A percentile compares a stretch with the other conserved stretches of the same genome.
These are phyloP conservation scores for Ormyrus nitidulus DNA, from an alignment of 2,888 invertebrate species.

Conservation along the genomic window DNA sequence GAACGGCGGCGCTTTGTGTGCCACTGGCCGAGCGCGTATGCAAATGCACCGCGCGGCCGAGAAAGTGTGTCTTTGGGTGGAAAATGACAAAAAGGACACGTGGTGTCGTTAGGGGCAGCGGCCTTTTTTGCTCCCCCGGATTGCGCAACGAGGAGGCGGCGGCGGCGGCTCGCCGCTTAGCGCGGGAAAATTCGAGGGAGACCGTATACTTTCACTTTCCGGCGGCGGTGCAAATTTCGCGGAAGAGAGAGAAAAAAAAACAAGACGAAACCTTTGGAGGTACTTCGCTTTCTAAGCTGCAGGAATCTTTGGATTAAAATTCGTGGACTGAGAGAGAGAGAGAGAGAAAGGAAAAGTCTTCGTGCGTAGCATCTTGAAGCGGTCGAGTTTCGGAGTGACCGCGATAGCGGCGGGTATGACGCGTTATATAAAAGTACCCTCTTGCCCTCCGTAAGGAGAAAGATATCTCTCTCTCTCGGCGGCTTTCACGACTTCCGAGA, in stretches of 20 bases:
- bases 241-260: no score
- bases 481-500: conserved; percentile 38
- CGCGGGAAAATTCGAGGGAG: no score
- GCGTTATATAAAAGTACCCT: conserved; percentile 43
- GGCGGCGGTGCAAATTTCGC: no score
- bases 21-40: conserved; percentile 2
- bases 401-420: neutral
- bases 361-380: neutral
- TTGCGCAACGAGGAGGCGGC: conserved; percentile 18
- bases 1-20: neutral
- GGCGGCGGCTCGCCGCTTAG: no score
- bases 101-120: neutral
- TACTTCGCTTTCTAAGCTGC: conserved; percentile 22
- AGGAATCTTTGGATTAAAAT: neutral
- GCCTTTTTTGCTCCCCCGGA: neutral
- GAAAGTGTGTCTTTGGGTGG: conserved; percentile 51
- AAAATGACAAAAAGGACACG: conserved; percentile 25
- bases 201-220: conserved; percentile 9
- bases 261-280: neutral
- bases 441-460: neutral
- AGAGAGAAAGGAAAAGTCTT: neutral
- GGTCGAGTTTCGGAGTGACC: neutral
- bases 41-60: conserved; percentile 31
- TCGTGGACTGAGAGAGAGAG: neutral
- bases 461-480: neutral